Conservation (phyloP, 2,797 vertebrate species). For the Urophycis tenuis region DNA sequence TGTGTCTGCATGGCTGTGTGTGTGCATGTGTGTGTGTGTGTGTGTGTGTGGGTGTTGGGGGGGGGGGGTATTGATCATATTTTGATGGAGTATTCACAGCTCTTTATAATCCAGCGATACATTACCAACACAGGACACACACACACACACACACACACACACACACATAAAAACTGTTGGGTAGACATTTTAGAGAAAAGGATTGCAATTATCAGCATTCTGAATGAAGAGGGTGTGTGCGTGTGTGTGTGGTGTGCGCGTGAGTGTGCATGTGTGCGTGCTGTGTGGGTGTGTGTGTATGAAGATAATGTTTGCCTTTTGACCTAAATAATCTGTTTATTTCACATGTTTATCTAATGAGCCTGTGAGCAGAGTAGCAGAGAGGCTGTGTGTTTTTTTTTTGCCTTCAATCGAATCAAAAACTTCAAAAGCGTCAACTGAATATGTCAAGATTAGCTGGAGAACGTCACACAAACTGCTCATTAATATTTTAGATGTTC, state of each 20-base stretch:
- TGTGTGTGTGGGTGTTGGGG: no score
- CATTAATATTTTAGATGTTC: constrained; percentile 26
- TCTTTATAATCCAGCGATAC: constrained; percentile 59
- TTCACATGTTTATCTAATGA: constrained; percentile 64
- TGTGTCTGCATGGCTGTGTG: no score
- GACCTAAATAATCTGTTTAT: constrained; percentile 71
- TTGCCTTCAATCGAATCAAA: constrained; percentile 46
- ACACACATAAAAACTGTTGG: no score
- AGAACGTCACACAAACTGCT: constrained; percentile 49
- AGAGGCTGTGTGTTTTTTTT: constrained; percentile 47
- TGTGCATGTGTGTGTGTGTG: no score
- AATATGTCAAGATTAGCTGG: constrained; percentile 62
- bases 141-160: no score
- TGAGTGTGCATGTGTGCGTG: constrained; percentile 46
- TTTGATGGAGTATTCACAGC: constrained; percentile 64
- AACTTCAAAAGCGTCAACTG: constrained; percentile 67
- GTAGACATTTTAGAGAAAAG: no score
- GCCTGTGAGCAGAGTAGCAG: constrained; percentile 55
- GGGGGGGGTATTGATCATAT: constrained; percentile 66
- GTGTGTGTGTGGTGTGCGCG: constrained; percentile 53
- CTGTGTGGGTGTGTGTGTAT: constrained; percentile 52
- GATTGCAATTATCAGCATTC: constrained; percentile 58
- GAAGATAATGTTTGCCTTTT: constrained; percentile 64
- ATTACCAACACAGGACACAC: constrained; percentile 24
- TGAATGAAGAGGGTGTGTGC: constrained; percentile 47